Evolutionary conservation across 2,888 invertebrate genomes (phyloP), one percentile per base, ranked within the genome.

Genomic region (Hedychridium roseum): DNA sequence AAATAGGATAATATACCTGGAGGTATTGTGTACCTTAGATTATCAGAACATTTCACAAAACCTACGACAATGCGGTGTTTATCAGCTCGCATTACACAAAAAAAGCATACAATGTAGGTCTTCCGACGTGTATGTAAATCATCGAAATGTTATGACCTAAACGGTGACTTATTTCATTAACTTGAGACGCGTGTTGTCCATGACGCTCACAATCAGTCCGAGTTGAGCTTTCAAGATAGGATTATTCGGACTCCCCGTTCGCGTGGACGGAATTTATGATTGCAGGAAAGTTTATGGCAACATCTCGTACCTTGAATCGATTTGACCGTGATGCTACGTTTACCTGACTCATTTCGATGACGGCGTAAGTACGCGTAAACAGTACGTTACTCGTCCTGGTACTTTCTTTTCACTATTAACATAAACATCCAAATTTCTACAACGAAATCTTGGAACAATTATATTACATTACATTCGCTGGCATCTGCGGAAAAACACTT

Each of bases 71-170:
- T 60, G 55, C 50, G 52, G 12, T 40, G 30, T 52, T 49, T 52
- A 48, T 60, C 70, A 73, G 67, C 73, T 66, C 65, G n/a, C n/a
- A 49, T 44, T 40, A 52, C 55, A 71, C 66, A 73, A 72, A 68
- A 66, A 60, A 47, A 43, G 58, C 50, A 56, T 64, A 65, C 63
- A 68, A 67, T 66, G 53, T 62, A 54, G 57, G 48, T 56, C 46
- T 59, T 53, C 53, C 41, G 53, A 38, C 41, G 50, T n/a, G n/a
- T 57, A 64, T 64, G 64, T 40, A 59, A 63, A 64, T 57, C 37
- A 43, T 47, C 50, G 50, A 47, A 60, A 59, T 47, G 43, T 23
- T 54, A 59, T 71, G 68, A 73, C 72, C 69, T 62, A 64, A 68
- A 58, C 68, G 61, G 62, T 66, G 65, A 68, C 64, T 63, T 56